Evolutionary conservation across 1,140 invertebrate species (phyloP).

Genomic region (Aethina tumida): DNA sequence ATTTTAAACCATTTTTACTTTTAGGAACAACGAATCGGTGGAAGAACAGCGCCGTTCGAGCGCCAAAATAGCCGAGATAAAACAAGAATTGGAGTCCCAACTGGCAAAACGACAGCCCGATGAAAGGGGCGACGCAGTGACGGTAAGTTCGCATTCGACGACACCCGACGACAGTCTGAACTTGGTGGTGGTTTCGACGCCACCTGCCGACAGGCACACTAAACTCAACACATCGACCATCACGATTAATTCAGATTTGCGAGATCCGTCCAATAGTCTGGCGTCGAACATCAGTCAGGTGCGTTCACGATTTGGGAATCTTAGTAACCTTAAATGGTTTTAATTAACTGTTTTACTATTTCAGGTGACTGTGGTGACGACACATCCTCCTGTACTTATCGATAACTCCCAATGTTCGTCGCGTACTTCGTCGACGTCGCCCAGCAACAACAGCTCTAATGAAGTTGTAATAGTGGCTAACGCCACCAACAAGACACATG

Average conservation of each 20-base stretch:
- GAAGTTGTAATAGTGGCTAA: constrained; percentile 72
- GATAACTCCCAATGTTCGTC: constrained; percentile 37
- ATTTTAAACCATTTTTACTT: background rate
- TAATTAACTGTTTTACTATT: constrained; percentile 14
- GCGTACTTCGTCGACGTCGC: constrained; percentile 33
- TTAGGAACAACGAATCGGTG: constrained; percentile 7
- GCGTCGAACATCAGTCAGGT: constrained; percentile 58
- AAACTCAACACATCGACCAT: constrained; percentile 46
- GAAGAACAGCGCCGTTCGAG: constrained; percentile 12
- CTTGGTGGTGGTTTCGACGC: constrained; percentile 22
- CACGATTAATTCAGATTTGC: constrained; percentile 43
- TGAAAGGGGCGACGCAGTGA: constrained; percentile 19
- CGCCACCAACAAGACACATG: constrained; percentile 57
- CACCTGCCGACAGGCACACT: constrained; percentile 20
- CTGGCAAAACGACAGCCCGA: constrained; percentile 15
- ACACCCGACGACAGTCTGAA: constrained; percentile 22
- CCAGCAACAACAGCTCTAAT: constrained; percentile 33
- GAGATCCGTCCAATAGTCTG: constrained; percentile 55
- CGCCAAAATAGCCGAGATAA: constrained; percentile 16
- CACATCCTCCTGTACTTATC: constrained; percentile 65
- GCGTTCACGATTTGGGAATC: constrained; percentile 4
- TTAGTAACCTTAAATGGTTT: background rate
- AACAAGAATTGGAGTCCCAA: constrained; percentile 19
- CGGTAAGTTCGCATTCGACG: constrained; percentile 17
- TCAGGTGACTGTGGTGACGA: constrained; percentile 65